A percentile compares a stretch with the other conserved stretches of the same genome.
These are phyloP conservation scores for Sinocyclocheilus rhinocerous DNA, from an alignment of 2,113 vertebrate genomes.

Conservation along the genomic window DNA sequence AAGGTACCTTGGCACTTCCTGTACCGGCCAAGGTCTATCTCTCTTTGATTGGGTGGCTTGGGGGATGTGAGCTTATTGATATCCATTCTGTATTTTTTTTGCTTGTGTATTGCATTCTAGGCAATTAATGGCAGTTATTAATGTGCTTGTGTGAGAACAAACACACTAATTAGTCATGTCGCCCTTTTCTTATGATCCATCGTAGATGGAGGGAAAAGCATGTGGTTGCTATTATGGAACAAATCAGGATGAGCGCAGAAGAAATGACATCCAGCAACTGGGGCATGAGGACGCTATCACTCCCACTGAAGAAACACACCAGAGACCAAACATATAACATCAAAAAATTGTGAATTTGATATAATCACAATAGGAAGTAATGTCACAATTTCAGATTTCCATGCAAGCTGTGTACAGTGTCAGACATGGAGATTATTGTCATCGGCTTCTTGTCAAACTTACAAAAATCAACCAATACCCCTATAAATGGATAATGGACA, in stretches of 20 bases:
- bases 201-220: not conserved
- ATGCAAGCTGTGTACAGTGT: not conserved
- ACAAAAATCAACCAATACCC: not conserved
- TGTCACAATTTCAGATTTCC: not conserved
- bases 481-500: not conserved
- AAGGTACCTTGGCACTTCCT: not conserved
- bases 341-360: not conserved
- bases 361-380: conserved; percentile 6
- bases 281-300: not conserved
- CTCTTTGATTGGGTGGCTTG: conserved; percentile 11
- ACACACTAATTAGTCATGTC: conserved; percentile 14
- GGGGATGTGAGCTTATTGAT: conserved; percentile 29
- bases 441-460: not conserved
- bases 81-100: conserved; percentile 8
- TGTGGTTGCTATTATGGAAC: not conserved
- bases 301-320: not conserved
- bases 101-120: conserved; percentile 22
- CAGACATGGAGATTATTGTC: not conserved
- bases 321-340: not conserved
- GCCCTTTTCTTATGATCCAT: not conserved
- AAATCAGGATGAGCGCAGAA: not conserved
- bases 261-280: not conserved
- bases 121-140: conserved; percentile 40
- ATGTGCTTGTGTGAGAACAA: conserved; percentile 28
- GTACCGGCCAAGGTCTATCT: conserved; percentile 24